Evolutionary conservation across 2,888 invertebrate species (phyloP).

Genomic region (Ophion slaviceki): DNA sequence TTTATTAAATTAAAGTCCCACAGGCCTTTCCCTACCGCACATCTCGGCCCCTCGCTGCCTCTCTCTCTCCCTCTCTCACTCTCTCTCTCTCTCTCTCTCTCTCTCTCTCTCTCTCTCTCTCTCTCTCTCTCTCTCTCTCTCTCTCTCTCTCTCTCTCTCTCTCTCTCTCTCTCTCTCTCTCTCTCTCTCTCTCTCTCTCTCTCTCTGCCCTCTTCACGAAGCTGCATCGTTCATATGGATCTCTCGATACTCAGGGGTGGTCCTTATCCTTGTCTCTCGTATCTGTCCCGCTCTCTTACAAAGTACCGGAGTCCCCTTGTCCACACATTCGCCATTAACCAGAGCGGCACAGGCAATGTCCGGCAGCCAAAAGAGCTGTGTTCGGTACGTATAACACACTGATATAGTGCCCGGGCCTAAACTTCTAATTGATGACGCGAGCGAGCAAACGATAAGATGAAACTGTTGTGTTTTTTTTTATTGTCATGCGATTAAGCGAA

Average conservation of each 20-base stretch:
- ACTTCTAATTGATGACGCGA: conserved; percentile 67
- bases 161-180: conserved; percentile 51
- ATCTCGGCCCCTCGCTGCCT: conserved; percentile 64
- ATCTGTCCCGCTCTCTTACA: conserved; percentile 21
- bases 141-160: conserved; percentile 56
- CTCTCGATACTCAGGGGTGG: conserved; percentile 32
- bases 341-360: conserved; percentile 42
- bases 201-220: conserved; percentile 12
- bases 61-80: conserved; percentile 54
- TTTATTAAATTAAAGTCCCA: conserved; percentile 83
- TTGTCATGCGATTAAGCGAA: conserved; percentile 26
- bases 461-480: conserved; percentile 8
- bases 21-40: conserved; percentile 75
- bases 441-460: conserved; percentile 42
- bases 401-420: conserved; percentile 18
- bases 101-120: conserved; percentile 36
- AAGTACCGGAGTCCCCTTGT: conserved; percentile 42
- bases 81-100: conserved; percentile 47
- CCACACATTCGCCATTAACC: conserved; percentile 62
- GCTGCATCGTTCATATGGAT: conserved; percentile 11
- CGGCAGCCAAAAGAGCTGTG: conserved; percentile 31
- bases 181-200: conserved; percentile 54
- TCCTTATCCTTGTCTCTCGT: conserved; percentile 42
- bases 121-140: conserved; percentile 50
- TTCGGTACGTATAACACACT: conserved; percentile 18